Base-by-base conservation (phyloP, 2,888 invertebrate genomes). In the Trilocha varians region DNA sequence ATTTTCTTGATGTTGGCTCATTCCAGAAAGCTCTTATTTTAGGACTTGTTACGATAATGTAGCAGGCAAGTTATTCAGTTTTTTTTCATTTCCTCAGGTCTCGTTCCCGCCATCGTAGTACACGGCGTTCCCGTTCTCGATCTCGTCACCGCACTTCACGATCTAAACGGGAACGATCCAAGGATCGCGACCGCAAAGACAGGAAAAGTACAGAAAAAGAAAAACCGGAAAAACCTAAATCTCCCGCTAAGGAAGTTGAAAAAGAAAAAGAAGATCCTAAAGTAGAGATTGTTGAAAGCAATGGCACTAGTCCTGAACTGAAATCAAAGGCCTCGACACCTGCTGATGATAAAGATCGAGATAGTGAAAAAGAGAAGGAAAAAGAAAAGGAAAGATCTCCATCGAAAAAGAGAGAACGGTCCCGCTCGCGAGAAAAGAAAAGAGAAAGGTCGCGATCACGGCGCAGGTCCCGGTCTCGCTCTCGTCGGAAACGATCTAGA, bases 381-480 rank as follows among this genome's bases (percentile, higher is more conserved):
- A 74, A 72, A 45, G 76, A 76, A 3, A 75, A 70, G 46, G 78
- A 77, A 8, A 59, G 65, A 38, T 75, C 83, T 6, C 73, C 78
- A 0, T 65, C 74, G 2, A 82, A 74, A 57, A 87, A 87, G 48
- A 78, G 72, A 48, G 87, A 87, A 11, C 63, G 79, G 2, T 84
- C 84, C 3, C 69, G 66, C n/a, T 85, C 86, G 4, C 73, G 76
- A 41, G 87, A 86, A 8, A 77, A 69, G 35, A 83, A 83, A 40
- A 71, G 79, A 2, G 84, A 85, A 13, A 66, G 86, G 3, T 85
- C 91, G 0, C 82, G 90, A 1, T 91, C 91, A 33, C 86, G 87
- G 40, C 88, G 90, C 61, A 70, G 89, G 14, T 89, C 89, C n/a
- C 78, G 88, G 17, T 90, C 90, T 0, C 78, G 89, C 34, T 82